Evolutionary conservation across 2,113 vertebrate species (phyloP), one percentile per base, ranked within the genome.

Genomic region (Poeciliopsis retropinna): DNA sequence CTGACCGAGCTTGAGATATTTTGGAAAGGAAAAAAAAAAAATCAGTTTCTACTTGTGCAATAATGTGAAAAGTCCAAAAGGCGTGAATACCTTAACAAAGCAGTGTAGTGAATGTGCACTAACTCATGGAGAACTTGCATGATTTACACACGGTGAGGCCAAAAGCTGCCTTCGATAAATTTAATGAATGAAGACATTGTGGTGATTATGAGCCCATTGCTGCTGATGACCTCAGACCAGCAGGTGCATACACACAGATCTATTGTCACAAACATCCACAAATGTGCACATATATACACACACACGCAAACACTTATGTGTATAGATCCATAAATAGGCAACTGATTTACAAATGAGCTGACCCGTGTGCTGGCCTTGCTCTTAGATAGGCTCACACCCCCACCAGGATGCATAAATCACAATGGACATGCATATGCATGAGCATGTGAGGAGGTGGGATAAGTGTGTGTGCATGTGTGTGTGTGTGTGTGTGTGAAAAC

Each of bases 281-380:
- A 41, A 85, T 15, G 67, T 71, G 79, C 70, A 47, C 85, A 70
- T 60, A 64, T 3, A 37, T 2, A 34, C 34, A 10, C 34, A 11
- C 34, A 10, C 85, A 62, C 84, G 10, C 51, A 84, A 75, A 82
- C 80, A 84, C 80, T 70, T 66, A 85, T 83, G 79, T 68, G 65
- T 73, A 81, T 80, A 79, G 86, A 75, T 74, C 84, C 84, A 88
- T 87, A 91, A 88, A 91, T 90, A 85, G 88, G 75, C 86, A 85
- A 90, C 92, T 89, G 90, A 90, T 93, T 95, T 94, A 93, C 92
- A 92, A 94, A 94, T 91, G 91, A 93, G 84, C 86, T 94, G 92
- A 94, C 92, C 93, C 90, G 90, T 88, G 86, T 87, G 87, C 80
- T 92, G 92, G 88, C 92, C 92, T 86, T 88, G 91, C 83, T 79